phyloP scores from a whole-genome alignment of 2,888 invertebrate species.

The Leptopilina myrica region DNA sequence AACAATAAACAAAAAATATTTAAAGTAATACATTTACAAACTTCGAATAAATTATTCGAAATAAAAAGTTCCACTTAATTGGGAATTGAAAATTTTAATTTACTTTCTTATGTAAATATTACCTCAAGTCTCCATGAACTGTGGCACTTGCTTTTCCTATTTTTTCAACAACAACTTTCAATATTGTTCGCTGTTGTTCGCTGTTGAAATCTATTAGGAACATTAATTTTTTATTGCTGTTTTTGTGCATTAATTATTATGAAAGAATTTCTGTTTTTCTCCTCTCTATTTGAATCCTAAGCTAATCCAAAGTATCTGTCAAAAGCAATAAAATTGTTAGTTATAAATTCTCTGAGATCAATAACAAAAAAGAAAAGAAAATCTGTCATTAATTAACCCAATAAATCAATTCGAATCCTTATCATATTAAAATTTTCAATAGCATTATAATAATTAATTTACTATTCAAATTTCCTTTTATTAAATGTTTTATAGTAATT shows the following conservation, averaged over 20 bases:
- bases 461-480: too few relatives aligned
- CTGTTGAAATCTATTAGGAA: neutral
- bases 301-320: neutral
- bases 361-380: too few relatives aligned
- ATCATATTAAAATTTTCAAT: too few relatives aligned
- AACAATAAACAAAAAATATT: too few relatives aligned
- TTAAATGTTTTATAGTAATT: too few relatives aligned
- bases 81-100: too few relatives aligned
- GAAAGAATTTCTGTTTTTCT: neutral
- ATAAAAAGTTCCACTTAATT: too few relatives aligned
- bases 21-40: too few relatives aligned
- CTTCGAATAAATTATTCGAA: too few relatives aligned
- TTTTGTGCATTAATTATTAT: neutral
- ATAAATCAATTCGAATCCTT: too few relatives aligned
- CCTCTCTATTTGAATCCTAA: neutral
- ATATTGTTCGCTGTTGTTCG: neutral
- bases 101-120: neutral
- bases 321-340: slow-evolving; percentile 1
- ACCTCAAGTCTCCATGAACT: slow-evolving; percentile 27
- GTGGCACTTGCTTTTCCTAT: slow-evolving; percentile 5
- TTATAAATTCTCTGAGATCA: neutral
- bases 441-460: too few relatives aligned
- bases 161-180: slow-evolving; percentile 27
- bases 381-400: too few relatives aligned
- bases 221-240: neutral